Percentiles rank a stretch among this genome's conserved stretches.
Evolutionary conservation across 2,113 vertebrate genomes (phyloP).

Genomic region (Monopterus albus): DNA sequence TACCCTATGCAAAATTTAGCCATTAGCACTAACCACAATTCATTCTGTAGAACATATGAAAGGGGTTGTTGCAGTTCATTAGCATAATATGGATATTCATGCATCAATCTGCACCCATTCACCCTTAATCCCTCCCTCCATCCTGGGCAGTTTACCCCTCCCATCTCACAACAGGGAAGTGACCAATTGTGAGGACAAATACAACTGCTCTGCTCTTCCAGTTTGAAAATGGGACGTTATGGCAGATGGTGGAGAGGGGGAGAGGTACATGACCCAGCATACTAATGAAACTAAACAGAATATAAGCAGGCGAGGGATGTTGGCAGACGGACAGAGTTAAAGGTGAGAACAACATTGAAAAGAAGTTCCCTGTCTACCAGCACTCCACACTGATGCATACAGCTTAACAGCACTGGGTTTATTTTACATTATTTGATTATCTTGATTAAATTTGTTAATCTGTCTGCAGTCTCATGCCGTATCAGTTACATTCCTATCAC

Average conservation of each 20-base stretch:
- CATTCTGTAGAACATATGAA: slow-evolving; percentile 71
- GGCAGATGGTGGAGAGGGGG: slow-evolving; percentile 62
- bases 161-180: slow-evolving; percentile 43
- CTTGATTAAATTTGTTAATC: slow-evolving; percentile 73
- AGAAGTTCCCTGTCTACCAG: background rate
- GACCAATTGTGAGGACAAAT: slow-evolving; percentile 58
- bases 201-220: slow-evolving; percentile 49
- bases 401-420: slow-evolving; percentile 35
- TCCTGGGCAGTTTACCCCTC: slow-evolving; percentile 22
- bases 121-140: background rate
- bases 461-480: slow-evolving; percentile 57
- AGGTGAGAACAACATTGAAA: slow-evolving; percentile 19
- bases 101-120: slow-evolving; percentile 70
- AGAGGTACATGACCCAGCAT: slow-evolving; percentile 54
- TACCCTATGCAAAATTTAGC: slow-evolving; percentile 58
- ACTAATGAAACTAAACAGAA: slow-evolving; percentile 56
- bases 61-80: slow-evolving; percentile 69
- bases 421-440: slow-evolving; percentile 65
- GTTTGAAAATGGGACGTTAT: slow-evolving; percentile 32
- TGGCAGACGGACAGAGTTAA: slow-evolving; percentile 16
- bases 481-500: slow-evolving; percentile 73
- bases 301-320: background rate
- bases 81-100: slow-evolving; percentile 68
- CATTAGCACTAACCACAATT: slow-evolving; percentile 66
- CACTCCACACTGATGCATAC: slow-evolving; percentile 7